Evolutionary conservation across 2,797 vertebrate genomes (phyloP).

Genomic region (Cottoperca gobio): DNA sequence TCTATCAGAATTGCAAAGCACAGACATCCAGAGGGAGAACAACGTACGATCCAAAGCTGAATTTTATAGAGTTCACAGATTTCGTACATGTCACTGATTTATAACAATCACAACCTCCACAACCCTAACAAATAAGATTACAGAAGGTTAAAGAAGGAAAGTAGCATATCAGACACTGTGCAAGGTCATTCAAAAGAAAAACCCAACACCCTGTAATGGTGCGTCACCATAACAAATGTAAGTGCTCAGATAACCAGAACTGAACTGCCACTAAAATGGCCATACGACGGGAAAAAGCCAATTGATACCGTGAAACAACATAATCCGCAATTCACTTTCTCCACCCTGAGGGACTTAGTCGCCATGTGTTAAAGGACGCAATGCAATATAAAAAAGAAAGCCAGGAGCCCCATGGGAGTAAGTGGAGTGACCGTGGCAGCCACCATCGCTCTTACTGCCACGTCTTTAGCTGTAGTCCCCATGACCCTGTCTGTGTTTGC

Average conservation of each 20-base stretch:
- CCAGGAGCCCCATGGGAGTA: constrained; percentile 75
- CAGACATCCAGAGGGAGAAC: constrained; percentile 32
- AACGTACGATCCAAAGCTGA: constrained; percentile 21
- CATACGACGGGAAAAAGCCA: constrained; percentile 29
- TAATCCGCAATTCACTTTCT: constrained; percentile 66
- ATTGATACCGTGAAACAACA: constrained; percentile 66
- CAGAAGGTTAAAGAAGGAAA: neutral
- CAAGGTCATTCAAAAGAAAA: constrained; percentile 43
- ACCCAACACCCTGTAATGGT: constrained; percentile 26
- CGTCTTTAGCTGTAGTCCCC: constrained; percentile 73
- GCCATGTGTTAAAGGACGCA: constrained; percentile 64
- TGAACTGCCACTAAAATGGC: constrained; percentile 50
- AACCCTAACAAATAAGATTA: constrained; percentile 4
- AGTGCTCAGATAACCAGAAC: constrained; percentile 56
- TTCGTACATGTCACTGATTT: constrained; percentile 26
- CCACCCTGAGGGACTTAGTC: constrained; percentile 58
- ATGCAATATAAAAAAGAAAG: constrained; percentile 58
- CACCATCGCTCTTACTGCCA: constrained; percentile 80
- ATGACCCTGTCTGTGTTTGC: constrained; percentile 75
- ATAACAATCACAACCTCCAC: neutral
- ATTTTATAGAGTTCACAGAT: constrained; percentile 5
- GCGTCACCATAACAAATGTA: constrained; percentile 62
- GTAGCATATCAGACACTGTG: neutral
- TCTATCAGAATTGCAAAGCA: constrained; percentile 56
- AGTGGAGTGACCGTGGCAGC: constrained; percentile 77